Evolutionary conservation across 2,888 invertebrate genomes (phyloP).

Genomic region (Drosophila mulleri): DNA sequence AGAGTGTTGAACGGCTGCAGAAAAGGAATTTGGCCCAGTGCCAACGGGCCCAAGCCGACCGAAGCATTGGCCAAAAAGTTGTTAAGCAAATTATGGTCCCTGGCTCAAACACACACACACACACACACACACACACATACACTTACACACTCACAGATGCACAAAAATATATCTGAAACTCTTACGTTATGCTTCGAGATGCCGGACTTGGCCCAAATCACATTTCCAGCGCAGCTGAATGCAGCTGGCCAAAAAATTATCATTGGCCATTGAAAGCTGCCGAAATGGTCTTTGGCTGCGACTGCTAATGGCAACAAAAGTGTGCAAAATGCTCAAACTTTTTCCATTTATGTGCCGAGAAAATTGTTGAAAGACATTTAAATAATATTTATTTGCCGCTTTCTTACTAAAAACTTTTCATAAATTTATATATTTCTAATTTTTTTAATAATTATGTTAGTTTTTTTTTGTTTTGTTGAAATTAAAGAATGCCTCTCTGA

Average conservation of each 20-base stretch:
- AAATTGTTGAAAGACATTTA: slow-evolving; percentile 1
- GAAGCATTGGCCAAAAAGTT: slow-evolving; percentile 72
- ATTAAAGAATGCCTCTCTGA: too few species aligned
- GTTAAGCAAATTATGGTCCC: slow-evolving; percentile 78
- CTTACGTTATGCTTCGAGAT: slow-evolving; percentile 13
- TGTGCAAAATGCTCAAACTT: slow-evolving; percentile 16
- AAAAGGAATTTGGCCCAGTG: slow-evolving; percentile 70
- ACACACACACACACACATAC: slow-evolving; percentile 1
- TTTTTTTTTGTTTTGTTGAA: too few species aligned
- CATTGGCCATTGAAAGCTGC: slow-evolving; percentile 38
- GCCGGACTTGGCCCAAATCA: slow-evolving; percentile 18
- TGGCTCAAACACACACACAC: slow-evolving; percentile 29
- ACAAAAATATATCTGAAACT: slow-evolving; percentile 11
- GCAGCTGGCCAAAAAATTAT: slow-evolving; percentile 50
- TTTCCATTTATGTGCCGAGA: neutral
- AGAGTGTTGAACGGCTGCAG: slow-evolving; percentile 63
- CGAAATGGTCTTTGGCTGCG: slow-evolving; percentile 21
- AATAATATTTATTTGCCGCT: neutral
- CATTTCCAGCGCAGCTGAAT: slow-evolving; percentile 23
- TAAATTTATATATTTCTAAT: neutral
- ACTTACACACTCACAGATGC: slow-evolving; percentile 3
- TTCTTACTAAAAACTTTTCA: neutral
- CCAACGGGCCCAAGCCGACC: slow-evolving; percentile 47
- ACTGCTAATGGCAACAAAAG: slow-evolving; percentile 25
- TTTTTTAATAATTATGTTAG: neutral